Conservation (phyloP, 2,888 invertebrate genomes). For the Agrochola litura region DNA sequence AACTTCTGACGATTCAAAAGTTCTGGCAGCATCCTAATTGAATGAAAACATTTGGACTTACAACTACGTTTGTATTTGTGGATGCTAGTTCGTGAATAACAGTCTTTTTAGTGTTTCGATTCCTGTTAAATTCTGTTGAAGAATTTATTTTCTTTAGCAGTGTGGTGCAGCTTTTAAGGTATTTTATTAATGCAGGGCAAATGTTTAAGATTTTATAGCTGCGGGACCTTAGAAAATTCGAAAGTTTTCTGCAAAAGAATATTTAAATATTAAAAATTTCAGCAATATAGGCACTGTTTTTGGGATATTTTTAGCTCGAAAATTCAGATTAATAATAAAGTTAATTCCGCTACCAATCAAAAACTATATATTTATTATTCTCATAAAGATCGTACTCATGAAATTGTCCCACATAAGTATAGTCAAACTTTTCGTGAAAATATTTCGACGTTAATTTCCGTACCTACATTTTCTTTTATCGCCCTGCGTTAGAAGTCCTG, state of each 20-base stretch:
- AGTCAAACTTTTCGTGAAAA: slow-evolving; percentile 1
- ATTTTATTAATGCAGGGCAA: too few species aligned
- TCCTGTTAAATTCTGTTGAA: not conserved
- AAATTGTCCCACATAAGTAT: not conserved
- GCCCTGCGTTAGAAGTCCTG: slow-evolving; percentile 33
- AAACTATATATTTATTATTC: not conserved
- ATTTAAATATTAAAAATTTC: not conserved
- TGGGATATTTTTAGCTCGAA: not conserved
- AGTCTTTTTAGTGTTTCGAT: not conserved
- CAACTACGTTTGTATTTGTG: slow-evolving; percentile 44
- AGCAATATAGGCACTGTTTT: not conserved
- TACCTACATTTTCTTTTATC: slow-evolving; percentile 35
- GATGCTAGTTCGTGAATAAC: slow-evolving; percentile 25
- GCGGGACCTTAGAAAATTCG: too few species aligned
- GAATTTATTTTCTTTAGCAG: not conserved
- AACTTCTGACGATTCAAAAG: slow-evolving; percentile 49
- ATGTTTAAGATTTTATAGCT: too few species aligned
- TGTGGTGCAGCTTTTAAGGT: too few species aligned
- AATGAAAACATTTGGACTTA: slow-evolving; percentile 60
- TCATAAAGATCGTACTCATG: too few species aligned
- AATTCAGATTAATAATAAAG: not conserved
- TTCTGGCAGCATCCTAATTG: slow-evolving; percentile 58
- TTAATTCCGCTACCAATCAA: not conserved
- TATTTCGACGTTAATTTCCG: slow-evolving; percentile 3
- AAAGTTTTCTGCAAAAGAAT: too few species aligned